Evolutionary conservation across 1,140 invertebrate species (phyloP).

Genomic region (Cheumatopsyche charites): DNA sequence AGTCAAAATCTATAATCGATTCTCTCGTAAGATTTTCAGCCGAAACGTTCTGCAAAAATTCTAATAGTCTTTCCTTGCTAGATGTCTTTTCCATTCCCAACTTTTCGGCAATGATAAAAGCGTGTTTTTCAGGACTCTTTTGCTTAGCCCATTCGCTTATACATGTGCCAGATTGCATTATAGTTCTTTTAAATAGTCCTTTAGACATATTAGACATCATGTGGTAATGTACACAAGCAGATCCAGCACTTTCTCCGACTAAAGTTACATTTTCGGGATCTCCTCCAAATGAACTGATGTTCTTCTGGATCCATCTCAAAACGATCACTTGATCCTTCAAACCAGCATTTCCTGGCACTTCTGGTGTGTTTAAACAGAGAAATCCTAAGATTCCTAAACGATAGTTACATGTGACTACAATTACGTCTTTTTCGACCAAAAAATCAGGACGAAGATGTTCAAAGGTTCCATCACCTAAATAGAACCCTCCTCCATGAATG

Average conservation of each 20-base stretch:
- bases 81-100: slow-evolving; percentile 35
- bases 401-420: slow-evolving; percentile 75
- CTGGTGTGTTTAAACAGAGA: slow-evolving; percentile 62
- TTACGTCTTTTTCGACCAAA: slow-evolving; percentile 67
- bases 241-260: slow-evolving; percentile 42
- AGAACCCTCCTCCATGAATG: slow-evolving; percentile 71
- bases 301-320: slow-evolving; percentile 28
- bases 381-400: slow-evolving; percentile 71
- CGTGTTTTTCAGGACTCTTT: neutral
- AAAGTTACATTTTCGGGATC: slow-evolving; percentile 17
- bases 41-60: slow-evolving; percentile 5
- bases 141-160: neutral
- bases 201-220: slow-evolving; percentile 51
- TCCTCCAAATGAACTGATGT: slow-evolving; percentile 20
- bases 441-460: slow-evolving; percentile 68
- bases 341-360: slow-evolving; percentile 70
- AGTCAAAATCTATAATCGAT: neutral
- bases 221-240: slow-evolving; percentile 55
- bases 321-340: slow-evolving; percentile 56
- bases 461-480: slow-evolving; percentile 64
- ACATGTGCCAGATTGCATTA: slow-evolving; percentile 62
- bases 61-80: neutral
- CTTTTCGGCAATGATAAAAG: slow-evolving; percentile 14
- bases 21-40: neutral
- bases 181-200: slow-evolving; percentile 66